phyloP scores from a whole-genome alignment of 1,140 invertebrate species.

The Cotesia typhae region DNA sequence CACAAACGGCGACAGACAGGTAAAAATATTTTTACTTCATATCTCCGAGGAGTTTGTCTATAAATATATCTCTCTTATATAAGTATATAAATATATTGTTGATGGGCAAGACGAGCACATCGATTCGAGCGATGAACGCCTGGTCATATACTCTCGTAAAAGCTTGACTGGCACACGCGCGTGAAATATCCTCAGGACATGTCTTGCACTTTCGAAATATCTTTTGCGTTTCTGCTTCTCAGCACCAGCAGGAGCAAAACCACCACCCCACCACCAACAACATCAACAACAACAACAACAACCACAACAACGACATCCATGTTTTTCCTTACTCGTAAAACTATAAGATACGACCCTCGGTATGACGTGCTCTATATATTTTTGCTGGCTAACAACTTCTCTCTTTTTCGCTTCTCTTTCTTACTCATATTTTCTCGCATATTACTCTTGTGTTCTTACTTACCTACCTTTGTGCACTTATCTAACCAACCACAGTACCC shows the following conservation, averaged over 20 bases:
- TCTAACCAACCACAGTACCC: background rate
- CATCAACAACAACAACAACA: constrained; percentile 15
- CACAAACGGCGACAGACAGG: constrained; percentile 22
- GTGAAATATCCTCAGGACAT: constrained; percentile 34
- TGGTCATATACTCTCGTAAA: constrained; percentile 28
- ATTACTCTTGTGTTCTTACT: background rate
- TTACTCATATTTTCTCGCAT: background rate
- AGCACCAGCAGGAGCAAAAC: too few relatives aligned
- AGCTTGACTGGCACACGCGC: constrained; percentile 6
- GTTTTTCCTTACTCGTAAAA: constrained; percentile 40
- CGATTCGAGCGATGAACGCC: constrained; percentile 27
- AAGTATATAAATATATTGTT: constrained; percentile 6
- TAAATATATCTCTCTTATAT: constrained; percentile 3
- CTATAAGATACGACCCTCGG: constrained; percentile 37
- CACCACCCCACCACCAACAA: background rate
- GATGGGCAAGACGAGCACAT: constrained; percentile 7
- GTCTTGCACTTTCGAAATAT: constrained; percentile 26
- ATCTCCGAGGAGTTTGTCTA: background rate
- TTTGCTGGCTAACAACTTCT: constrained; percentile 9
- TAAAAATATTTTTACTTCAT: constrained; percentile 21
- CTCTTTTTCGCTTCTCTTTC: background rate
- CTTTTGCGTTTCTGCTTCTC: constrained; percentile 32
- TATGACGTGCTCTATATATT: constrained; percentile 34
- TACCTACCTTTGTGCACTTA: constrained; percentile 11
- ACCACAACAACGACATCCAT: constrained; percentile 11